phyloP scores from a whole-genome alignment of 1,140 invertebrate genomes.

The Episyrphus balteatus region DNA sequence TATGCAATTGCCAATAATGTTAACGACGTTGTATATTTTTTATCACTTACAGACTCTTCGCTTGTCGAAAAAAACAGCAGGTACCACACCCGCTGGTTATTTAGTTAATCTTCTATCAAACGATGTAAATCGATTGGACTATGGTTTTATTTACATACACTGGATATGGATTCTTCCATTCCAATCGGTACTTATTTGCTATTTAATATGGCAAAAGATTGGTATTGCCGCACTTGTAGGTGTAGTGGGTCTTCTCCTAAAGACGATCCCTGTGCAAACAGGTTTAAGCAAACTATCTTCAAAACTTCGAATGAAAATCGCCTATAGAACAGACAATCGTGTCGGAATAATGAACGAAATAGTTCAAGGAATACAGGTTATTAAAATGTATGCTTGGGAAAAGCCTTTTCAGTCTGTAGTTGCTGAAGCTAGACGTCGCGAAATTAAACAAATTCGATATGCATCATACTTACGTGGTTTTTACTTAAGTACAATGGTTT shows the following conservation, averaged over 20 bases:
- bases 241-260: conserved; percentile 45
- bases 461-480: conserved; percentile 60
- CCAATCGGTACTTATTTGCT: conserved; percentile 45
- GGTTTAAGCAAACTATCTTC: conserved; percentile 44
- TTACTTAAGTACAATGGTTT: conserved; percentile 53
- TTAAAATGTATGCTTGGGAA: conserved; percentile 77
- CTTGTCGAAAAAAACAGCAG: conserved; percentile 52
- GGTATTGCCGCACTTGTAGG: conserved; percentile 59
- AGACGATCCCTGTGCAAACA: conserved; percentile 58
- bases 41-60: conserved; percentile 40
- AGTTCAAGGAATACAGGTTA: conserved; percentile 57
- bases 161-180: conserved; percentile 59
- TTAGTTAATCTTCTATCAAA: conserved; percentile 77
- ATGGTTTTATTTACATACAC: conserved; percentile 48
- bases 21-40: background rate
- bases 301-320: conserved; percentile 41
- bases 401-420: conserved; percentile 52
- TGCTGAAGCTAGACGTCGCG: conserved; percentile 41
- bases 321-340: conserved; percentile 54
- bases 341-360: conserved; percentile 75
- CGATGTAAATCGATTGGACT: conserved; percentile 57
- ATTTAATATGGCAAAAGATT: conserved; percentile 57
- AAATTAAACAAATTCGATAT: conserved; percentile 55
- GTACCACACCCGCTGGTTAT: conserved; percentile 64
- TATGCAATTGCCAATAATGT: background rate